Evolutionary conservation across 2,113 vertebrate genomes (phyloP), one percentile per base, ranked within the genome.

Genomic region (Ciconia stormi): DNA sequence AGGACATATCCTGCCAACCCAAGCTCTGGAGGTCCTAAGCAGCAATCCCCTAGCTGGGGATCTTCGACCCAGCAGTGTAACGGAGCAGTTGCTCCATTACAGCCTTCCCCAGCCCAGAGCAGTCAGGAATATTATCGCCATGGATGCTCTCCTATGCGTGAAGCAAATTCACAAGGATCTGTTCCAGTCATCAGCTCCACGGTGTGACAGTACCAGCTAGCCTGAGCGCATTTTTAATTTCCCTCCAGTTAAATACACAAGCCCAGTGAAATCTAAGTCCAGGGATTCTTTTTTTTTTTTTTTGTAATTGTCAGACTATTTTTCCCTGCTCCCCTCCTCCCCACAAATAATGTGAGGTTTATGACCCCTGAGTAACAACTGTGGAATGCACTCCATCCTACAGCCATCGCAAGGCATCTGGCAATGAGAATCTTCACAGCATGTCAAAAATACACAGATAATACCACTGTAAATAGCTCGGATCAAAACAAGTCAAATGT

Each of bases 401-500:
- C 93, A 97, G 94, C 93, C 95, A 95, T 94, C 38, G 2, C 34
- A 16, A 95, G 88, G 97, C 97, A 97, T 96, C 96, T 97, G 95
- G 97, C 97, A 97, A 62, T 97, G 96, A 86, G 96, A 97, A 97
- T 97, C 97, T 97, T 98, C 97, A 92, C 96, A 97, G 96, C 92
- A 97, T 96, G 93, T 97, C 95, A 97, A 96, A 97, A 97, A 96
- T 97, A 97, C 87, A 96, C 84, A 96, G 96, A 97, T 96, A 97
- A 97, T 94, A 73, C 70, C 90, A 95, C 94, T 97, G 93, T 96
- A 97, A 97, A 93, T 94, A 97, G 95, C 84, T 91, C 72, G 90
- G 94, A 97, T 96, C 95, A 96, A 97, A 97, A 97, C 97, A 95
- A 97, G 96, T 97, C 96, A 97, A 97, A 97, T 96, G 96, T 97